A percentile compares a stretch with the other conserved stretches of the same genome.
phyloP scores from a whole-genome alignment of 2,888 invertebrate genomes.

The Dorcus parallelipipedus region DNA sequence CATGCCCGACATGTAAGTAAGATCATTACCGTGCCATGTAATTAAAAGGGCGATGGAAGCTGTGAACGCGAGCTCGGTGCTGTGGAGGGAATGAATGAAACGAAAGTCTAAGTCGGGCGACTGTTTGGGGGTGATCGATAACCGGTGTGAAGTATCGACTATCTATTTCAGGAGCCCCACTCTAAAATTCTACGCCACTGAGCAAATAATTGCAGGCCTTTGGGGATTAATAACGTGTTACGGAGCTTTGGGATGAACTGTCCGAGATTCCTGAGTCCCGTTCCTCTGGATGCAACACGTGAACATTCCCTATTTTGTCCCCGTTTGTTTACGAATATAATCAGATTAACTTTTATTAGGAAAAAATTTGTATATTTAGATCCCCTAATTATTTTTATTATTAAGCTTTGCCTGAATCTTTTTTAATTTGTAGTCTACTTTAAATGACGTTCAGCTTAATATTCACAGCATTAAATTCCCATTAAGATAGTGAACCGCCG shows the following conservation, averaged over 20 bases:
- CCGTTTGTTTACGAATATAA: not conserved
- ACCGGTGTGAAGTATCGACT: constrained; percentile 33
- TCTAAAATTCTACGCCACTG: constrained; percentile 43
- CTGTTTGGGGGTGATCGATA: not conserved
- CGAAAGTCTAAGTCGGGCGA: not conserved
- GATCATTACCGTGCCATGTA: not conserved
- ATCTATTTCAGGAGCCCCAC: constrained; percentile 40
- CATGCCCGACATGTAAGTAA: not conserved
- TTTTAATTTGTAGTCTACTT: no score
- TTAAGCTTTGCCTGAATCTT: no score
- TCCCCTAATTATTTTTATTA: no score
- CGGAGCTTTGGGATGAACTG: constrained; percentile 25
- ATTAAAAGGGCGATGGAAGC: not conserved
- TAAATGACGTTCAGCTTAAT: no score
- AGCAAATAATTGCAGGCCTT: constrained; percentile 45
- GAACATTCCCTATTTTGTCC: not conserved
- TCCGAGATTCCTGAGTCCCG: not conserved
- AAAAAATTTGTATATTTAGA: no score
- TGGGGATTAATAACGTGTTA: constrained; percentile 43
- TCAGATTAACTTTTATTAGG: not conserved
- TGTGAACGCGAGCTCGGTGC: no score
- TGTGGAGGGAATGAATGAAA: not conserved
- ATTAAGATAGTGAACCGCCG: no score
- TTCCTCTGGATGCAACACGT: not conserved
- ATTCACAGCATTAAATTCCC: no score